Percentiles rank a stretch among this genome's conserved stretches.
Conservation (phyloP, 2,888 invertebrate genomes). For the Icerya purchasi region DNA sequence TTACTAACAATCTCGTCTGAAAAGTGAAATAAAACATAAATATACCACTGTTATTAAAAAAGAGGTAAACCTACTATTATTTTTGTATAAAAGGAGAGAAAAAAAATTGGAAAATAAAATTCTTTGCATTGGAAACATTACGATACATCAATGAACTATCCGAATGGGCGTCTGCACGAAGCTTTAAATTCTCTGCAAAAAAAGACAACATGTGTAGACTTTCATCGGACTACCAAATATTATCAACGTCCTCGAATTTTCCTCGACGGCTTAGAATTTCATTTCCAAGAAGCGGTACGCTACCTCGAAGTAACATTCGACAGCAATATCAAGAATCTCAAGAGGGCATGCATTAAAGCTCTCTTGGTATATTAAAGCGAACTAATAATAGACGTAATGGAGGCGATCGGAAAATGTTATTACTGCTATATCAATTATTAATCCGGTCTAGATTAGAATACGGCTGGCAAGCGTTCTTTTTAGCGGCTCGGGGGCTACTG, state of each 20-base stretch:
- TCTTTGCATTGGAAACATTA: too few species aligned
- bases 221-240: not conserved
- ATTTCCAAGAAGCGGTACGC: not conserved
- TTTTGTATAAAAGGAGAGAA: too few species aligned
- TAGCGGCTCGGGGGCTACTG: not conserved
- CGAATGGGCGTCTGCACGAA: not conserved
- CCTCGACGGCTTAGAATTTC: not conserved
- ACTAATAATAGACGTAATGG: not conserved
- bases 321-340: not conserved
- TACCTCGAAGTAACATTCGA: not conserved
- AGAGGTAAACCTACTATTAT: too few species aligned
- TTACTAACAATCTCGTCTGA: constrained; percentile 39
- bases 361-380: too few species aligned
- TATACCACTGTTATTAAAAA: too few species aligned
- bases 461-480: not conserved
- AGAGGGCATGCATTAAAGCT: not conserved
- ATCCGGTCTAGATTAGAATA: not conserved
- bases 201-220: not conserved
- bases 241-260: not conserved
- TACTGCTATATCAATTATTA: not conserved
- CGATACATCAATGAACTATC: not conserved
- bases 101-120: too few species aligned
- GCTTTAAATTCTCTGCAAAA: not conserved
- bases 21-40: constrained; percentile 11
- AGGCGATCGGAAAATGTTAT: not conserved